Evolutionary conservation across 2,797 vertebrate species (phyloP), one percentile per base, ranked within the genome.

Genomic region (Emydoidea blandingii): DNA sequence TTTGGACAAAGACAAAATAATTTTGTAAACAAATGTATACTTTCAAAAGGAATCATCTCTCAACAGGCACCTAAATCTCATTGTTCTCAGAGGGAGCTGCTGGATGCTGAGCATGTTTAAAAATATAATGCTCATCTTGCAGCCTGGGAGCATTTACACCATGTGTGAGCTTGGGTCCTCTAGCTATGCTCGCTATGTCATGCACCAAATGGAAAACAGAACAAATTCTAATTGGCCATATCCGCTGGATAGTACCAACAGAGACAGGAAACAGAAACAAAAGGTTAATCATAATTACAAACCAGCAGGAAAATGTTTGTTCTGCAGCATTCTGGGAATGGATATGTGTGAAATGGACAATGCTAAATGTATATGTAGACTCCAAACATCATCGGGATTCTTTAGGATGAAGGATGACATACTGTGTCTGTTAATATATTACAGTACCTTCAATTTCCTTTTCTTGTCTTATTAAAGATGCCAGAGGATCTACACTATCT

Each of bases 141-240:
- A 79, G 86, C 94, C 95, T 94, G 72, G 88, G 82, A 95, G 79
- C 50, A 85, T 84, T 95, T 96, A 79, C 65, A 89, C 50, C 34
- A 54, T 53, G n/a, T 1, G 0, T 54, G 80, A 83, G 50, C 81
- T 94, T 83, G 41, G 90, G 80, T 93, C 86, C 62, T 94, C 79
- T 86, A 11, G 65, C 65, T 90, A 34, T 74, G 34, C 86, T 78
- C 72, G 16, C 47, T 92, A 37, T 94, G 65, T 79, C 72, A 16
- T 84, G 49, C 0, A 87, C 56, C 25, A 79, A 49, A 83, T 50
- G 9, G 82, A 84, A 91, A 95, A 93, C 25, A 86, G 90, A 92
- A 85, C 0, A 3, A 96, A 34, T 49, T 91, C 53, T 56, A 96
- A 91, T 84, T 89, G 15, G 15, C 91, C 92, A 94, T 88, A 92